phyloP scores from a whole-genome alignment of 2,797 vertebrate genomes.

The Darevskia nairensis region DNA sequence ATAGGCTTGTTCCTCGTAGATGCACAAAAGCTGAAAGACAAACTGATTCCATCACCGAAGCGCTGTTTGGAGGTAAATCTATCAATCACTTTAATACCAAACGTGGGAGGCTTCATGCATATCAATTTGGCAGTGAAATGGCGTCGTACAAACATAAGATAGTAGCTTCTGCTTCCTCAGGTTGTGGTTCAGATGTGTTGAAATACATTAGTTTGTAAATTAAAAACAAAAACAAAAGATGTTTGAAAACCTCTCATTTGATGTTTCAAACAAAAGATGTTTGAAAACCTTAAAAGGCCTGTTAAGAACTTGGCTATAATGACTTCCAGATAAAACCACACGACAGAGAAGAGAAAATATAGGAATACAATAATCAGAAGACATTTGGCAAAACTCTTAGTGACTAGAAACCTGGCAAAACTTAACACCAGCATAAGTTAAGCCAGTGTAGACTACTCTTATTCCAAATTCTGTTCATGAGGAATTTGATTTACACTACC shows the following conservation, averaged over 20 bases:
- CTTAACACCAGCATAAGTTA: no score
- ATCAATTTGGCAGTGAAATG: neutral
- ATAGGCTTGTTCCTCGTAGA: slow-evolving; percentile 88
- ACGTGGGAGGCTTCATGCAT: neutral
- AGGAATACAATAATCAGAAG: neutral
- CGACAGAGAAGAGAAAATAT: neutral
- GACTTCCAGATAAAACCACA: neutral
- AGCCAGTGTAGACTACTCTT: neutral
- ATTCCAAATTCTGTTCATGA: neutral
- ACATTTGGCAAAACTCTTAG: neutral
- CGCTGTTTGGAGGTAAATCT: slow-evolving; percentile 84
- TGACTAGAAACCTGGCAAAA: no score
- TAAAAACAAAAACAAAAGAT: neutral
- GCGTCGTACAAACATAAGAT: neutral
- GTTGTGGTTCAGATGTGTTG: neutral
- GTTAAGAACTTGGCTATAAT: neutral
- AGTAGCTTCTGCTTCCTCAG: neutral
- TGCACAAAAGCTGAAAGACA: slow-evolving; percentile 82
- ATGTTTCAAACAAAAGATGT: neutral
- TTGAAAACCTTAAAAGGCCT: neutral
- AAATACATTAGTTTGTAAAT: neutral
- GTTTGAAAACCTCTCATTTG: neutral
- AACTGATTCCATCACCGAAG: slow-evolving; percentile 83
- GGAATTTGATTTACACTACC: neutral
- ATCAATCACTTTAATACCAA: neutral